Evolutionary conservation across 2,113 vertebrate species (phyloP).

Genomic region (Strigops habroptila): DNA sequence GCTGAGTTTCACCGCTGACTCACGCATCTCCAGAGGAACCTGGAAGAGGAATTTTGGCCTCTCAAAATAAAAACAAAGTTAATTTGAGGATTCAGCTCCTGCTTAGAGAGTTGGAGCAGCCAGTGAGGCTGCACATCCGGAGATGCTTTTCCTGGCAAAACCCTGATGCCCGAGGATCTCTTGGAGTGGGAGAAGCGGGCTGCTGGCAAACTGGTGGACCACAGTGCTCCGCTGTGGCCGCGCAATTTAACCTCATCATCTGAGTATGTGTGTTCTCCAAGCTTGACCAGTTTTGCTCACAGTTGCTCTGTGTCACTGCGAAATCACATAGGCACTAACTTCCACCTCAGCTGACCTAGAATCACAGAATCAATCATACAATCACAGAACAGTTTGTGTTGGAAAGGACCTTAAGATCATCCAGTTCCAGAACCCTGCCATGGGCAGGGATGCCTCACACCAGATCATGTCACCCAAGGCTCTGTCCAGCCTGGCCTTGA

Average conservation of each 20-base stretch:
- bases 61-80: neutral
- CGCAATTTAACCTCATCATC: neutral
- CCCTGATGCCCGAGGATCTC: neutral
- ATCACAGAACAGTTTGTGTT: neutral
- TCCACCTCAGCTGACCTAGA: neutral
- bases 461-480: neutral
- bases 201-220: neutral
- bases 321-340: neutral
- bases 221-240: neutral
- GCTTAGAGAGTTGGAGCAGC: neutral
- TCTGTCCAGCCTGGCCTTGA: neutral
- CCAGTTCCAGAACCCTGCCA: neutral
- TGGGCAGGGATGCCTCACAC: neutral
- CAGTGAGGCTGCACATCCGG: neutral
- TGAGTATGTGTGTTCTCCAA: neutral
- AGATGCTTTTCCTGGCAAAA: neutral
- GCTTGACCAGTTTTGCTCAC: neutral
- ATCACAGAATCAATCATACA: neutral
- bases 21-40: neutral
- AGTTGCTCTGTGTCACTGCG: neutral
- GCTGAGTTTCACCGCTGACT: neutral
- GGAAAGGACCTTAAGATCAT: neutral
- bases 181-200: neutral
- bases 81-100: neutral
- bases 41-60: neutral